These are phyloP conservation scores for Girardia tigrina DNA, from an alignment of 2,888 invertebrate genomes.

Conservation along the genomic window DNA sequence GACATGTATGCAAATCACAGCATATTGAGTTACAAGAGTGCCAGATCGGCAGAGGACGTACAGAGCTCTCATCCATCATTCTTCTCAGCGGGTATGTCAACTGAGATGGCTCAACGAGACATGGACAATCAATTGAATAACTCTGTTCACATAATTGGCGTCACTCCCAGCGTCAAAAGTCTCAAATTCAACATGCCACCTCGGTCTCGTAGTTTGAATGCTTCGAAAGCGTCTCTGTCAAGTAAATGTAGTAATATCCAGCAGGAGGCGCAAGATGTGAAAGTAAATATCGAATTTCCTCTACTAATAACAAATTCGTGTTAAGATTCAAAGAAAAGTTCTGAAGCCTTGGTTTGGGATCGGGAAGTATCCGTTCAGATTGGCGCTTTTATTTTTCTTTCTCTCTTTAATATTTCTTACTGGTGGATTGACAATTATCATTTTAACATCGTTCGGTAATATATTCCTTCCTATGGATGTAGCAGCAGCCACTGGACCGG, in stretches of 20 bases:
- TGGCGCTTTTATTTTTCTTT: neutral
- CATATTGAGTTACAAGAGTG: neutral
- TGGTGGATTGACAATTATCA: neutral
- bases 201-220: slow-evolving; percentile 18
- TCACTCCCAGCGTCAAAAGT: neutral
- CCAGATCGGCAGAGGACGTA: neutral
- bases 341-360: neutral
- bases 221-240: neutral
- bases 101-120: neutral
- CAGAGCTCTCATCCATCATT: neutral
- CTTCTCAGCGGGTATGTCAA: neutral
- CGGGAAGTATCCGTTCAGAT: slow-evolving; percentile 12
- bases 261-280: neutral
- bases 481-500: neutral
- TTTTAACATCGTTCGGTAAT: neutral
- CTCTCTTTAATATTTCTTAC: neutral
- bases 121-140: neutral
- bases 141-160: slow-evolving; percentile 5
- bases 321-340: neutral
- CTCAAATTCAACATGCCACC: neutral
- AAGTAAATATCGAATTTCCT: too few species aligned
- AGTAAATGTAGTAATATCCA: slow-evolving; percentile 7
- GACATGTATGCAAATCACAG: neutral
- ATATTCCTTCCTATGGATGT: neutral
- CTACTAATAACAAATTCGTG: too few species aligned